A percentile compares a stretch with the other conserved stretches of the same genome.
Conservation (phyloP, 2,888 invertebrate genomes). For the Stegophylla sp. region DNA sequence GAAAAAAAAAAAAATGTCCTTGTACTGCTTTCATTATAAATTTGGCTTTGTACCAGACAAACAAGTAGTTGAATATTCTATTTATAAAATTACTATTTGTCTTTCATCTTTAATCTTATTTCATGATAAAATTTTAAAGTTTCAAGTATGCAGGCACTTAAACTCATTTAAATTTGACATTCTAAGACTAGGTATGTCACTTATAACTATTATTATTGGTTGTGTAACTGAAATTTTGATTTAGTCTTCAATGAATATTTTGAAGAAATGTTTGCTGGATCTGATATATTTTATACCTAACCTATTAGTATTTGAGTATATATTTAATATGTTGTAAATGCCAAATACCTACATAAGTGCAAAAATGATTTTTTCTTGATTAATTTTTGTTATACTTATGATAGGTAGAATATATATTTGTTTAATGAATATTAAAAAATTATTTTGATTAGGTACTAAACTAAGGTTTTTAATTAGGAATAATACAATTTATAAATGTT, state of each 20-base stretch:
- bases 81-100: constrained; percentile 41
- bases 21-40: constrained; percentile 15
- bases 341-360: too few species aligned
- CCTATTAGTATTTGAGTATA: too few species aligned
- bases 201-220: not conserved
- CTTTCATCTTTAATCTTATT: not conserved
- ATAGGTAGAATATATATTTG: too few species aligned
- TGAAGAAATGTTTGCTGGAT: not conserved
- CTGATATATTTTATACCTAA: too few species aligned
- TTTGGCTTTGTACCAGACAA: constrained; percentile 46
- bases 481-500: too few species aligned
- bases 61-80: constrained; percentile 22
- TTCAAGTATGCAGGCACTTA: not conserved
- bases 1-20: constrained; percentile 47
- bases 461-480: too few species aligned
- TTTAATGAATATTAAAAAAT: too few species aligned
- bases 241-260: not conserved
- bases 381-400: too few species aligned
- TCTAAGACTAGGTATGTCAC: not conserved
- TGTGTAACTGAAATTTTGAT: not conserved
- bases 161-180: not conserved
- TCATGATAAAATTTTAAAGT: constrained; percentile 1
- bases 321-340: too few species aligned
- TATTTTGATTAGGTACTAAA: too few species aligned
- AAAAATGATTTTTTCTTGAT: too few species aligned